Evolutionary conservation across 2,888 invertebrate species (phyloP).

Genomic region (Parapristionchus giblindavisi): DNA sequence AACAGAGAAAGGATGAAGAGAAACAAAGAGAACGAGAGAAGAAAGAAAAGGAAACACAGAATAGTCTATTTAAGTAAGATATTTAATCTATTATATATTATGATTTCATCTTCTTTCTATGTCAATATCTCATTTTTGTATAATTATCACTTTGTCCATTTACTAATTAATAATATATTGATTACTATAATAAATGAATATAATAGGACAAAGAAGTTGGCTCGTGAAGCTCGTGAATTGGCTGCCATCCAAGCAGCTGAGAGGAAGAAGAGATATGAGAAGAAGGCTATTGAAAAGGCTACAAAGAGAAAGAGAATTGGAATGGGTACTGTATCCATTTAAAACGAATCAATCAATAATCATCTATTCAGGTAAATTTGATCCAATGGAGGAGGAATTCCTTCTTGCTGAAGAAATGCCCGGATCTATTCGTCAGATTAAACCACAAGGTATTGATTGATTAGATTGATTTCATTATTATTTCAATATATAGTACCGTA

Average conservation of each 20-base stretch:
- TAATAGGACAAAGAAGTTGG: conserved; percentile 15
- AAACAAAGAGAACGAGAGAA: not conserved
- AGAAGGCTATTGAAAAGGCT: conserved; percentile 34
- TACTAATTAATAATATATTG: not conserved
- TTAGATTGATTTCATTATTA: too few species aligned
- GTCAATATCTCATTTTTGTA: not conserved
- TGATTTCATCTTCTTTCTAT: not conserved
- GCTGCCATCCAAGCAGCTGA: not conserved
- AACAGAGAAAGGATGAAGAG: conserved; percentile 16
- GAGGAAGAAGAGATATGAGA: conserved; percentile 26
- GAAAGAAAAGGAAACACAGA: not conserved
- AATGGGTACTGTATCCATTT: conserved; percentile 29
- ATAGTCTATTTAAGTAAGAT: not conserved
- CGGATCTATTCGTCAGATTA: conserved; percentile 43
- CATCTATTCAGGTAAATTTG: conserved; percentile 46
- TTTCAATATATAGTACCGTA: too few species aligned
- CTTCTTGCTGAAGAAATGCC: conserved; percentile 51
- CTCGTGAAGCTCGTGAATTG: conserved; percentile 38
- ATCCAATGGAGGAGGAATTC: conserved; percentile 53
- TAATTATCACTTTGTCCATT: not conserved
- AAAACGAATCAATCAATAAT: too few species aligned
- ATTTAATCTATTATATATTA: too few species aligned
- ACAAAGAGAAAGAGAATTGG: conserved; percentile 36
- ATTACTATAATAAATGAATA: not conserved
- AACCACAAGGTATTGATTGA: conserved; percentile 43